Evolutionary conservation across 2,113 vertebrate genomes (phyloP), one percentile per base, ranked within the genome.

Genomic region (Smithornis capensis): DNA sequence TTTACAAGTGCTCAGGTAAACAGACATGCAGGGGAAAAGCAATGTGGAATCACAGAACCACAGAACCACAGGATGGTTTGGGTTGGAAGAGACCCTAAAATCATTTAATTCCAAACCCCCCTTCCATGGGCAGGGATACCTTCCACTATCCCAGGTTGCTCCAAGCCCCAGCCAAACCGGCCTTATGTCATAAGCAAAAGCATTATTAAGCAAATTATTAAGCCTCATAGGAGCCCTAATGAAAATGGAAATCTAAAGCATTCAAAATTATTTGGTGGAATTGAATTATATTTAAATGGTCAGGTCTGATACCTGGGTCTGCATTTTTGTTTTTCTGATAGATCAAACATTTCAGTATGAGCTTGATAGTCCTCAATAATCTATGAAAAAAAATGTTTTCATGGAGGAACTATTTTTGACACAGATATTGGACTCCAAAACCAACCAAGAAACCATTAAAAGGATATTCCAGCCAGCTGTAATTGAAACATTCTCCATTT

Each of bases 31-130:
- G 16, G 9, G 12, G 40, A 2, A 45, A 37, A 91, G 31, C 8
- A 3, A 44, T 35, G 64, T 87, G 23, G 40, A 83, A 64, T 47
- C 33, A 47, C 14, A 31, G 17, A 68, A 68, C 27, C 18, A 33
- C 5, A 23, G 3, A 68, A 33, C 40, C 64, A 22, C 4, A 17
- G 23, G 27, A 23, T 42, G 47, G 40, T 37, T 90, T 56, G 31
- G 2, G 14, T 33, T 56, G 31, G 29, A 49, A 42, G 11, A 12
- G 22, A 33, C 25, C 18, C 56, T 24, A 19, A 69, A 1, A 13
- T 23, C 25, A 37, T 37, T 22, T 21, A 0, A 0, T 49, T 49
- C 25, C 40, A 60, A 2, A n/a, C 37, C 37, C 13, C 12, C 31
- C 29, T 69, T 9, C 11, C 14, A 6, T 12, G 24, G 52, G 45